Conservation (phyloP, 1,140 invertebrate genomes). For the Diprion similis region DNA sequence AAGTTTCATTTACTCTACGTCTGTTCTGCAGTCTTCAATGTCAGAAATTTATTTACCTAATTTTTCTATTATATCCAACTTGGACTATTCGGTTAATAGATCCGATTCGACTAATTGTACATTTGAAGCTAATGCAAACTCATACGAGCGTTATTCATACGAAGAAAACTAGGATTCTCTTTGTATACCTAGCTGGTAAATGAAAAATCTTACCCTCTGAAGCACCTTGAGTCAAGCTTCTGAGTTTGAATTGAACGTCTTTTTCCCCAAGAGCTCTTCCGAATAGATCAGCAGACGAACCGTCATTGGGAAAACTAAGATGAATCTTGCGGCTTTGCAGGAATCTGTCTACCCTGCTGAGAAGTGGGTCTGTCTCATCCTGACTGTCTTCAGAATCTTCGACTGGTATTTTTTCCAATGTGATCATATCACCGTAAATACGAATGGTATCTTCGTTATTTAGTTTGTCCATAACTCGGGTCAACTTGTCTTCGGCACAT, state of each 20-base stretch:
- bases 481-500: slow-evolving; percentile 42
- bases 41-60: too few relatives aligned
- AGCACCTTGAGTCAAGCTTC: slow-evolving; percentile 42
- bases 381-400: slow-evolving; percentile 13
- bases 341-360: slow-evolving; percentile 52
- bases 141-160: too few relatives aligned
- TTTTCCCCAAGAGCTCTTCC: slow-evolving; percentile 53
- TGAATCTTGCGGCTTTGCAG: slow-evolving; percentile 46
- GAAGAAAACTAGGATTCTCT: too few relatives aligned
- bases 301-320: slow-evolving; percentile 48
- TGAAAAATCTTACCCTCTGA: slow-evolving; percentile 50
- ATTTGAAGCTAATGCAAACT: too few relatives aligned
- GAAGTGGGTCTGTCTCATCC: slow-evolving; percentile 41
- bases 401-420: slow-evolving; percentile 45
- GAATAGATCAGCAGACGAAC: slow-evolving; percentile 50
- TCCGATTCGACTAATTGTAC: too few relatives aligned
- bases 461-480: slow-evolving; percentile 46
- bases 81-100: too few relatives aligned
- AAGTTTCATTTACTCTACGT: too few relatives aligned
- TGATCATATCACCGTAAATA: slow-evolving; percentile 51
- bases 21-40: too few relatives aligned
- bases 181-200: too few relatives aligned
- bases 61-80: too few relatives aligned
- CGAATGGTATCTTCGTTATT: slow-evolving; percentile 42
- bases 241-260: slow-evolving; percentile 47